phyloP scores from a whole-genome alignment of 2,113 vertebrate genomes.

The Jaculus jaculus region DNA sequence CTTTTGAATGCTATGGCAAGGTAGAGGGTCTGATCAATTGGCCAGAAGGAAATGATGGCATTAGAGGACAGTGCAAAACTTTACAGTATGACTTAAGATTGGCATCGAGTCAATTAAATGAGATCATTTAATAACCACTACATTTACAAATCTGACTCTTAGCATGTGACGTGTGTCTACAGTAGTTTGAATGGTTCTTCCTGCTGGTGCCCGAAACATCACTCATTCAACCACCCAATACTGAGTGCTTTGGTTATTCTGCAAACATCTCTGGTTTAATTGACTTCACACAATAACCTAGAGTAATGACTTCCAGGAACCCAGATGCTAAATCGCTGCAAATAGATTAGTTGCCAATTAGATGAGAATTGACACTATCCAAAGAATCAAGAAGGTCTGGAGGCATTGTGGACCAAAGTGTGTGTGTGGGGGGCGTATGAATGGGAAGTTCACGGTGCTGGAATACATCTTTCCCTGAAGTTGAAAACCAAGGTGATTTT shows the following conservation, averaged over 20 bases:
- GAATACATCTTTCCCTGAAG: not conserved
- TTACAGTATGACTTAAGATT: constrained; percentile 53
- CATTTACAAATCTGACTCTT: not conserved
- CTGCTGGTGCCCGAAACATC: not conserved
- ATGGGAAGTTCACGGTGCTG: not conserved
- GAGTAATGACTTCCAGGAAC: not conserved
- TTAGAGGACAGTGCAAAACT: not conserved
- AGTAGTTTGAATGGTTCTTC: not conserved
- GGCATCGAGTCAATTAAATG: constrained; percentile 70
- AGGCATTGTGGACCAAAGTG: not conserved
- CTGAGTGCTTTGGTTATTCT: constrained; percentile 23
- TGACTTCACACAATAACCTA: constrained; percentile 28
- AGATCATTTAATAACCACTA: constrained; percentile 62
- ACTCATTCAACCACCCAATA: not conserved
- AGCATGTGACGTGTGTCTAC: not conserved
- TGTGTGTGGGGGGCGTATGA: too few species aligned
- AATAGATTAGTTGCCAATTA: constrained; percentile 26
- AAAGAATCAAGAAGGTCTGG: not conserved
- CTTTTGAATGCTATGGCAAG: constrained; percentile 40
- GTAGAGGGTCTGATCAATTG: constrained; percentile 1
- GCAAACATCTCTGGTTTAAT: constrained; percentile 27
- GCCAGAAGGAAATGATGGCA: constrained; percentile 33
- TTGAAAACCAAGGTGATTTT: not conserved
- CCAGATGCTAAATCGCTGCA: not conserved
- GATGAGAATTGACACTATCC: not conserved